phyloP scores from a whole-genome alignment of 2,797 vertebrate genomes.

The Darevskia nairensis region DNA sequence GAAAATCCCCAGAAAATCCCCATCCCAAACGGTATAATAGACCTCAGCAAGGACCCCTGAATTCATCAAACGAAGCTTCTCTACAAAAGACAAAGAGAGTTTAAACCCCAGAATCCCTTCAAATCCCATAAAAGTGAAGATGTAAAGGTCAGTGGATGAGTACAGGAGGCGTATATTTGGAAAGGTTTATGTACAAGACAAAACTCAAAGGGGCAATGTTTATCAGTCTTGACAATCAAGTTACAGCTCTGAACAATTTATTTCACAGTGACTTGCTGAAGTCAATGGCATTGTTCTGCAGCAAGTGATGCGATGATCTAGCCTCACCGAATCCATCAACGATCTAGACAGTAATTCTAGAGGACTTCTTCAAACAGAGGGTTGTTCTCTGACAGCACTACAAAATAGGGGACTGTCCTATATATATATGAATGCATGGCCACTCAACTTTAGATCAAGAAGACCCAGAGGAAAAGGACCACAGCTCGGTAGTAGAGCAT shows the following conservation, averaged over 20 bases:
- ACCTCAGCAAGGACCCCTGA: neutral
- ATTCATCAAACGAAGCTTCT: neutral
- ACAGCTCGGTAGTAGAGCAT: too few relatives aligned
- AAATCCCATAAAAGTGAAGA: neutral
- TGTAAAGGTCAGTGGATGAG: neutral
- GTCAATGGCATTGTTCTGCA: neutral
- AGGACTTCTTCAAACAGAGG: too few relatives aligned
- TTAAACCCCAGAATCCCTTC: neutral
- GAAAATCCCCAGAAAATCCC: neutral
- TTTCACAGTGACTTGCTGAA: neutral
- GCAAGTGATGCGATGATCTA: neutral
- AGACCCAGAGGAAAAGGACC: too few relatives aligned
- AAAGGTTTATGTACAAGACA: neutral
- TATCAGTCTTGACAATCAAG: neutral
- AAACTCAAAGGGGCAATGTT: neutral
- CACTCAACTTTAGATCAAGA: too few relatives aligned
- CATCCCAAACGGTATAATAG: neutral
- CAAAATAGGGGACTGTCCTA: too few relatives aligned
- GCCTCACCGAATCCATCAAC: constrained; percentile 64
- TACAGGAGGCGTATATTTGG: too few relatives aligned
- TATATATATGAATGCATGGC: too few relatives aligned
- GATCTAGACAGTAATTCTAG: constrained; percentile 65
- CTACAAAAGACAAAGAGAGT: neutral
- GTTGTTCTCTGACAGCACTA: too few relatives aligned
- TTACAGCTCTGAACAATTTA: neutral